Evolutionary conservation across 2,113 vertebrate species (phyloP), one percentile per base, ranked within the genome.

Genomic region (Stegastes partitus): DNA sequence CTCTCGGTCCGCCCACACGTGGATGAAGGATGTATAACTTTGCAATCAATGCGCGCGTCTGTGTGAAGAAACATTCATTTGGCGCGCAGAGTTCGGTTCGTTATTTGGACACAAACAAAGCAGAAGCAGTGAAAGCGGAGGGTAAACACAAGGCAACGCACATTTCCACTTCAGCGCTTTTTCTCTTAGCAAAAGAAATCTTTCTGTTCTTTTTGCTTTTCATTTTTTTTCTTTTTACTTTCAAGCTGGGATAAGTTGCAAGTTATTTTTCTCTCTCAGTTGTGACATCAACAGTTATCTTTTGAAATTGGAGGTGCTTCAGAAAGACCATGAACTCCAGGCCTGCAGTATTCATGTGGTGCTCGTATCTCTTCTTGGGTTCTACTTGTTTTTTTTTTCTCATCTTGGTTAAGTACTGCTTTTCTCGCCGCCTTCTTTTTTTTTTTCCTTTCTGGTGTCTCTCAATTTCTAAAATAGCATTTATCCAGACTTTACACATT

Each of bases 1-100:
- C 49, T 47, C 10, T 47, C n/a, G 50, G 64, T 69, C 75, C 21
- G 6, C 77, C 77, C 77, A 81, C 83, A 66, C 66, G 3, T 26
- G 39, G 61, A 72, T 42, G 45, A 50, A 64, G 68, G 69, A 77
- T 63, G 79, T 47, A 51, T 59, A 55, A 50, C 55, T 50, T 34
- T 28, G n/a, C 45, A 49, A 74, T 74, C 65, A 54, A 44, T 71
- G 70, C 28, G 3, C 31, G 22, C 23, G 58, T 26, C 67, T 61
- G 10, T 68, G 23, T 59, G 50, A 67, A 26, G 31, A 71, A 56
- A 25, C 11, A 22, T 28, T 66, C 59, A 58, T 18, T 65, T 15
- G 55, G 51, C 18, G 59, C 25, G 8, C 22, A 62, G 31, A 22
- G 42, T 22, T 55, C 51, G 50, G 39, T 6, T 68, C 54, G 19